These are phyloP conservation scores for Zoroaster sp. DNA, from an alignment of 53 echinoderm and acorn worm genomes.

Conservation along the genomic window DNA sequence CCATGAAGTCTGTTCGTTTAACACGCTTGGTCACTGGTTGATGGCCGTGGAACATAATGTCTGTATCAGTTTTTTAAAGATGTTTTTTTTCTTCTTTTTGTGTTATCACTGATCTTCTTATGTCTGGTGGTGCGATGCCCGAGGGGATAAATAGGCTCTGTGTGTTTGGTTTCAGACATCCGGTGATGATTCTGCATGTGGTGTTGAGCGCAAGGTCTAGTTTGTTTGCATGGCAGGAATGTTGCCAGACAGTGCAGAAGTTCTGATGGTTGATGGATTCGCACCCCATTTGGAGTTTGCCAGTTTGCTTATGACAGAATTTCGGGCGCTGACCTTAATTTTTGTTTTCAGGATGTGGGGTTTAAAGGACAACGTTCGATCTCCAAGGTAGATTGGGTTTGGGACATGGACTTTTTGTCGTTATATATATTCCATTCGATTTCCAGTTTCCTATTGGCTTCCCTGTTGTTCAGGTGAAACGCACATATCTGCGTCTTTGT, in stretches of 20 bases:
- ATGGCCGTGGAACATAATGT: no score
- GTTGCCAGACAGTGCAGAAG: constrained; percentile 16
- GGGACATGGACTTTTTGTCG: neutral
- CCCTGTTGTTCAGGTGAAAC: neutral
- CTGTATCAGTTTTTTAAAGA: no score
- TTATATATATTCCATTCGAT: neutral
- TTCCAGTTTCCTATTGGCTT: no score
- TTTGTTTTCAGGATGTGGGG: neutral
- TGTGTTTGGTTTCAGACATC: neutral
- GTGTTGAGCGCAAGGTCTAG: constrained; percentile 5
- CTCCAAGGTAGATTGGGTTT: neutral
- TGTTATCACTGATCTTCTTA: no score
- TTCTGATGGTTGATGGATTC: neutral
- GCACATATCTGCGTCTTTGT: neutral
- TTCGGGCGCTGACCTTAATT: neutral
- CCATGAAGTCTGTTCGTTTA: no score
- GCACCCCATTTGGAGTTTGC: no score
- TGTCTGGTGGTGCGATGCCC: no score
- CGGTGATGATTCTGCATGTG: no score
- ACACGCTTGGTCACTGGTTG: no score
- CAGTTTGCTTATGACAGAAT: neutral
- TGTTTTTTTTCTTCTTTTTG: no score
- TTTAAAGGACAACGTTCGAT: neutral
- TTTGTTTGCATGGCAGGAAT: no score
- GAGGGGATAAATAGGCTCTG: neutral